These are phyloP conservation scores for Neolamprologus cancellatus DNA, from an alignment of 2,113 vertebrate species.

Conservation along the genomic window DNA sequence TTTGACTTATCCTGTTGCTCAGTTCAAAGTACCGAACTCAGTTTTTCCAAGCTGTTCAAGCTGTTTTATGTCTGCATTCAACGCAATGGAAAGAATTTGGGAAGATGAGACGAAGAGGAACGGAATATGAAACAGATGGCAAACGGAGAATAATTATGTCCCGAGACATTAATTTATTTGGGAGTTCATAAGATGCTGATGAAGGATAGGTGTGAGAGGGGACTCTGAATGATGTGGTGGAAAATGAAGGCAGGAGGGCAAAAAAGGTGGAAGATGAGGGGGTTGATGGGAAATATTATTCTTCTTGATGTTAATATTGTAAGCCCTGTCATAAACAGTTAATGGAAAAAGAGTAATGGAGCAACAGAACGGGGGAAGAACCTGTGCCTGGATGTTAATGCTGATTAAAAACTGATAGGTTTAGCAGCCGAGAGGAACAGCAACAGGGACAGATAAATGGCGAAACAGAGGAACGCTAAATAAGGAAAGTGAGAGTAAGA, in stretches of 20 bases:
- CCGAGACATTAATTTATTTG: conserved; percentile 16
- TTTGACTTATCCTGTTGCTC: not conserved
- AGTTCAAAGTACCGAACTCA: not conserved
- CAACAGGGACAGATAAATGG: conserved; percentile 1
- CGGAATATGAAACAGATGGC: conserved; percentile 11
- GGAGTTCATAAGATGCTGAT: conserved; percentile 35
- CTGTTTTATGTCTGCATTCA: not conserved
- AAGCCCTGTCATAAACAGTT: not conserved
- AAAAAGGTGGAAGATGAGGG: not conserved
- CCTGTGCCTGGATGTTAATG: not conserved
- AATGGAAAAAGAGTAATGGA: conserved; percentile 11
- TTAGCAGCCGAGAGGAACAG: not conserved
- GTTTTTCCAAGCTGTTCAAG: not conserved
- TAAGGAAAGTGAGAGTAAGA: not conserved
- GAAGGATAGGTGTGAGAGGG: not conserved
- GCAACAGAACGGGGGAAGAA: not conserved
- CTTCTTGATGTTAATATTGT: not conserved
- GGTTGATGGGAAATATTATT: conserved; percentile 9
- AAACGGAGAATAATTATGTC: conserved; percentile 20
- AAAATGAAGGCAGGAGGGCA: not conserved
- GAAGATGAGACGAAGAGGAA: not conserved
- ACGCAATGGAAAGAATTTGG: not conserved
- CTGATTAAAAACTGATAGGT: conserved; percentile 27
- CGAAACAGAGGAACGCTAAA: not conserved
- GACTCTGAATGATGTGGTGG: not conserved